Base-by-base conservation (phyloP, 2,113 vertebrate species). In the Salvelinus fontinalis region DNA sequence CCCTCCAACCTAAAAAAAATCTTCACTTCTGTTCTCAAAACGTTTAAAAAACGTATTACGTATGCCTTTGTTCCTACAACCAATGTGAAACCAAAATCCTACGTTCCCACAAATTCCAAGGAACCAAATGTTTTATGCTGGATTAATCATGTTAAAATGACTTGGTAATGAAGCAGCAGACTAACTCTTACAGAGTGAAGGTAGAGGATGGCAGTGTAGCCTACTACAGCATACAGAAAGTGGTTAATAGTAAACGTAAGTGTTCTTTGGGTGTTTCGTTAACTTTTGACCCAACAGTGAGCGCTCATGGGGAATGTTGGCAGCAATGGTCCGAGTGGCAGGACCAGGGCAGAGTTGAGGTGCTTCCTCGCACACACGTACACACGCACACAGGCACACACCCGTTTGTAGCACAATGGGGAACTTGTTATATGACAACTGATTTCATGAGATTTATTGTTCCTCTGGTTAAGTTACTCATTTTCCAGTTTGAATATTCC, bases 361-460 rank as follows among this genome's bases (percentile, higher is more conserved):
- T 85, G 77, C 83, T 85, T 81, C 67, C 73, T 66, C 73, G 39
- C 67, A 44, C n/a, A 29, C 73, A 48, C n/a, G 59, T 22, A 44
- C 54, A 62, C 51, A 77, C 72, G 71, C 74, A 70, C 67, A 22
- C 73, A 74, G 71, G 16, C 77, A 71, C 82, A 81, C 81, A 81
- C 83, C 73, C 83, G 81, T 84, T 74, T 65, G 75, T 57, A 84
- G 73, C 82, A 93, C 82, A 89, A 84, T 84, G 81, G 87, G 14
- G 59, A 44, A 84, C 79, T 78, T 80, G 87, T 89, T 87, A 83
- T 81, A 74, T 82, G 86, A 71, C 70, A 84, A 84, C 81, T 83
- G 84, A 89, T 88, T 81, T 75, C 75, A 81, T 79, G 75, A 75
- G 83, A 82, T 86, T 89, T 89, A 90, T 88, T 85, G 81, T 90